Evolutionary conservation across 2,888 invertebrate species (phyloP).

Genomic region (Drosophila neutralis): DNA sequence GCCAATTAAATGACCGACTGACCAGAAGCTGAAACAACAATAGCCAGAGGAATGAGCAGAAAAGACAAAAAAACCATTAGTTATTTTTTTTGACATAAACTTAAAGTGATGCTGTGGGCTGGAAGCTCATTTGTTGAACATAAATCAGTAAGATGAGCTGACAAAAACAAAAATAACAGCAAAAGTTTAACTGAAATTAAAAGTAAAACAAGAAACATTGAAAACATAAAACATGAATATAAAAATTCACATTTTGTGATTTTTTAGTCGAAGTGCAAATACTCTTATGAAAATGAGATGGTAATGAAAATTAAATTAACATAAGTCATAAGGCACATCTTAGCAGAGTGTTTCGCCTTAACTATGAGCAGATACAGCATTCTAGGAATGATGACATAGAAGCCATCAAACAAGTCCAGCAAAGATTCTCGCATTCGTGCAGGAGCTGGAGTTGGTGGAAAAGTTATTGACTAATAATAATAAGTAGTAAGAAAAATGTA

Average conservation of each 20-base stretch:
- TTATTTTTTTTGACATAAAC: constrained; percentile 55
- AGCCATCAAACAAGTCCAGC: too few relatives aligned
- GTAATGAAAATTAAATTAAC: not conserved
- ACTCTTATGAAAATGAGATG: constrained; percentile 1
- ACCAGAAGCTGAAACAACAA: constrained; percentile 7
- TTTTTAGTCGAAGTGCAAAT: not conserved
- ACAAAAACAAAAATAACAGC: constrained; percentile 8
- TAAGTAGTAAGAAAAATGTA: not conserved
- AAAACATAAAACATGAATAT: constrained; percentile 13
- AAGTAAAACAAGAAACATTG: constrained; percentile 25
- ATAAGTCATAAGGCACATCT: too few relatives aligned
- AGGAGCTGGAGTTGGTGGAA: too few relatives aligned
- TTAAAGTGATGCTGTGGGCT: constrained; percentile 60
- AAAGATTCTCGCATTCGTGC: too few relatives aligned
- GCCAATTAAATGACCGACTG: constrained; percentile 51
- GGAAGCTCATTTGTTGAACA: constrained; percentile 42
- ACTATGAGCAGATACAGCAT: too few relatives aligned
- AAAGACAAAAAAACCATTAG: constrained; percentile 29
- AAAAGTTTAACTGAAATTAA: constrained; percentile 17
- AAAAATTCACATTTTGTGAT: not conserved
- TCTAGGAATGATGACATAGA: too few relatives aligned
- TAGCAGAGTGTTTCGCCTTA: too few relatives aligned
- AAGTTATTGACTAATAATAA: not conserved
- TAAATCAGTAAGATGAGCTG: constrained; percentile 38
- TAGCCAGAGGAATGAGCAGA: constrained; percentile 8